Base-by-base conservation (phyloP, 2,888 invertebrate species). In the Automeris io region DNA sequence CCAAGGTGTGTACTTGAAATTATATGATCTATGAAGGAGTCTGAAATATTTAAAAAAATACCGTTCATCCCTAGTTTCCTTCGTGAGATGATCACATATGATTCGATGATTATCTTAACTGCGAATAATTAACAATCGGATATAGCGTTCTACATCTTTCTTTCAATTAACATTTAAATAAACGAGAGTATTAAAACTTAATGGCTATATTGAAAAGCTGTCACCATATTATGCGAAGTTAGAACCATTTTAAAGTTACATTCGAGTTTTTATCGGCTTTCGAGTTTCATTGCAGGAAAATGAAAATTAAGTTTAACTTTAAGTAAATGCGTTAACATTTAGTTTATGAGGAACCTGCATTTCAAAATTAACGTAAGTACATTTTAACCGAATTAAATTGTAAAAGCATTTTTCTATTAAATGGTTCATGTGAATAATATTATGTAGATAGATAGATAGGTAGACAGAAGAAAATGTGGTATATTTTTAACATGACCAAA, bases 101-200 rank as follows among this genome's bases (percentile, higher is more conserved):
- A 22, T 8, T 16, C n/a, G 13, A 22, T 12, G 4, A 1, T 34
- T 7, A 34, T 22, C 33, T 34, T 16, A 22, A 23, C 16, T 22
- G 6, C n/a, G 5, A 4, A 16, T 22, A 21, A 22, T 22, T 21
- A 22, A 22, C 6, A 9, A 5, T 34, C n/a, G 22, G 22, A 34
- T 23, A 22, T 34, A 16, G 22, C n/a, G 13, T 12, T 13, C 22
- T 2, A 34, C 5, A 34, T 23, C 4, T 21, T 19, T 22, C 22
- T 22, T 33, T n/a, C 16, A 34, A 16, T 34, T 34, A 5, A 23
- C 13, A 34, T 34, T 34, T 5, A 34, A 31, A 31, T 31, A 8
- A 23, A 16, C 9, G 33, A 13, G 19, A 19, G 8, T 18, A 8
- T 21, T 34, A n/a, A 1, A 13, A 16, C 12, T 34, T 34, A 16